phyloP scores from a whole-genome alignment of 2,797 vertebrate genomes.

The Buphagus erythrorhynchus region DNA sequence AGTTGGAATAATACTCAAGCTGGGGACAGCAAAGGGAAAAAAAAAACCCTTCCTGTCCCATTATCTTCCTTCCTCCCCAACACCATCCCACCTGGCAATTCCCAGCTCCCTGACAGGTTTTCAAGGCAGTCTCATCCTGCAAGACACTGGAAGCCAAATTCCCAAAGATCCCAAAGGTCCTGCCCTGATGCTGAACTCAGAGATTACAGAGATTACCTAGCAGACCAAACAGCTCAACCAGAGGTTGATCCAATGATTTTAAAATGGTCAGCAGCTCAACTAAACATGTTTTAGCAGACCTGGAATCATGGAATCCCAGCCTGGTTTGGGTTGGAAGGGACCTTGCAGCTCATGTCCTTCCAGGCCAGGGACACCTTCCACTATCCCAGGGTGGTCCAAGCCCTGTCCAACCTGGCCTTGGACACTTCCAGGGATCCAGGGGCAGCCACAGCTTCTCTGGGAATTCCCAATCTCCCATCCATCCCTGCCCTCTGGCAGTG shows the following conservation, averaged over 20 bases:
- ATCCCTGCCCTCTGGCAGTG: background rate
- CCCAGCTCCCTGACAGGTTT: background rate
- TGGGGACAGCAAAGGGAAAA: background rate
- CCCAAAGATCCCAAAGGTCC: background rate
- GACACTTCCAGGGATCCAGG: background rate
- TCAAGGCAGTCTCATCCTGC: background rate
- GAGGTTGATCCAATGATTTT: fast-evolving
- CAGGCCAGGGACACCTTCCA: background rate
- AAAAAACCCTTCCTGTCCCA: background rate
- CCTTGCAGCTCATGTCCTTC: background rate
- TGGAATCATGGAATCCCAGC: background rate
- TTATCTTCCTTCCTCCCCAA: background rate
- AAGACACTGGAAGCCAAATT: background rate
- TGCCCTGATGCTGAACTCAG: background rate
- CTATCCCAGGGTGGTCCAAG: fast-evolving
- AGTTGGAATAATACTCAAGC: background rate
- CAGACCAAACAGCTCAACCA: background rate
- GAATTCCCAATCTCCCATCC: background rate
- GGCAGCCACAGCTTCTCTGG: background rate
- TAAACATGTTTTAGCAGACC: background rate
- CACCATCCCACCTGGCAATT: background rate
- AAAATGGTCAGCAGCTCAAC: background rate
- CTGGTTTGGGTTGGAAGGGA: background rate
- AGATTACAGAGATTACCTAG: background rate
- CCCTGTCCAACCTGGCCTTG: fast-evolving